Base-by-base conservation (phyloP, 2,113 vertebrate genomes). In the Electrona antarctica region DNA sequence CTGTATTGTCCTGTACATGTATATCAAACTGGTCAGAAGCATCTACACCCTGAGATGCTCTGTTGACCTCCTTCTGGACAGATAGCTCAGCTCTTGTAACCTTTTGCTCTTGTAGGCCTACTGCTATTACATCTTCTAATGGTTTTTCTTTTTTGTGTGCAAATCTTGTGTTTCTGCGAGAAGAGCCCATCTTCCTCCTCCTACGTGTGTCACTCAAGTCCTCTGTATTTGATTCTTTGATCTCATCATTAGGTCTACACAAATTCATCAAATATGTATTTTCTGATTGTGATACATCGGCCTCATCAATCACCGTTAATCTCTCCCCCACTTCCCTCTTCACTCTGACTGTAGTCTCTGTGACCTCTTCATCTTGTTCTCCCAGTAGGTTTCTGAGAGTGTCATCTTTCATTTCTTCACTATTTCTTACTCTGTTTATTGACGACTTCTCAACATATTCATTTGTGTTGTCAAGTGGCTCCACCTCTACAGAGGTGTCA, bases 161-260 rank as follows among this genome's bases (percentile, higher is more conserved):
- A 9, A 55, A 69, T 41, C 46, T 14, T 0, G 83, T 69, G 67
- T 45, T 88, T 64, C 7, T 90, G 41, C 87, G 85, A 0, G 77
- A 83, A 8, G 90, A 91, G 6, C 89, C 89, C 82, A 91, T 60
- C 63, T 86, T 90, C 71, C 79, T 85, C 69, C 79, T 87, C 59
- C 48, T 81, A 51, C 28, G 66, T 12, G 61, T 10, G 0, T 51
- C 64, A 67, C 61, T 72, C 7, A 74, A 15, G 69, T 68, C 60
- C 12, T 67, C 33, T 6, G 33, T 41, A 6, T 41, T 4, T 41
- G 33, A 41, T 41, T 41, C 57, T 29, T 59, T 28, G 57, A 29
- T 4, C 57, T 10, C 8, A 59, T 59, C 28, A 29, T 59, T 10
- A 8, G 8, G 21, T 58, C 64, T 7, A 56, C 7, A 2, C 21